Percentiles rank a stretch among this genome's conserved stretches.
Conservation (phyloP, 2,888 invertebrate genomes). For the Rhamnusium bicolor region DNA sequence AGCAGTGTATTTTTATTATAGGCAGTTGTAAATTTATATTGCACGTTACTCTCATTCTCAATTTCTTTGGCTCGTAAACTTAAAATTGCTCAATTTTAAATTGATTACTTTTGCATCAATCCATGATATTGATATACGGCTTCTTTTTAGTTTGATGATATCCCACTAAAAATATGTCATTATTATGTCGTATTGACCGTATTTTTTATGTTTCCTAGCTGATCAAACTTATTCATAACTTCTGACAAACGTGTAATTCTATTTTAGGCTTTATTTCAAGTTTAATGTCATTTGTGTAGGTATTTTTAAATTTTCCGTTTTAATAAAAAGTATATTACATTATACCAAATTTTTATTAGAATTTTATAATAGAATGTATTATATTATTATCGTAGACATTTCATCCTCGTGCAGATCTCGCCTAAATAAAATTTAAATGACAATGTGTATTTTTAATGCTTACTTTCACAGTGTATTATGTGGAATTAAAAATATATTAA, state of each 20-base stretch:
- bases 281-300: neutral
- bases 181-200: neutral
- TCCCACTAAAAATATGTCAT: no score
- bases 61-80: no score
- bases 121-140: no score
- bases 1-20: no score
- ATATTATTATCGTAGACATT: neutral
- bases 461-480: slow-evolving; percentile 8
- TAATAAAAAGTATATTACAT: no score
- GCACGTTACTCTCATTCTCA: no score
- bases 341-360: no score
- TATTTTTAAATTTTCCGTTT: slow-evolving; percentile 8
- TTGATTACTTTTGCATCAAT: no score
- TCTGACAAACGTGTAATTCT: neutral
- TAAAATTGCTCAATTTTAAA: no score
- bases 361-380: no score
- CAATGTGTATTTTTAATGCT: slow-evolving; percentile 1
- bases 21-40: no score
- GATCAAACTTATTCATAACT: neutral
- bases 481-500: slow-evolving; percentile 4
- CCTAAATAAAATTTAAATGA: neutral
- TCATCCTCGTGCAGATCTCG: neutral
- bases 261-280: neutral
- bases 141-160: no score
- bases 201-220: neutral